Evolutionary conservation across 2,888 invertebrate species (phyloP), one percentile per base, ranked within the genome.

Genomic region (Troilus luridus): DNA sequence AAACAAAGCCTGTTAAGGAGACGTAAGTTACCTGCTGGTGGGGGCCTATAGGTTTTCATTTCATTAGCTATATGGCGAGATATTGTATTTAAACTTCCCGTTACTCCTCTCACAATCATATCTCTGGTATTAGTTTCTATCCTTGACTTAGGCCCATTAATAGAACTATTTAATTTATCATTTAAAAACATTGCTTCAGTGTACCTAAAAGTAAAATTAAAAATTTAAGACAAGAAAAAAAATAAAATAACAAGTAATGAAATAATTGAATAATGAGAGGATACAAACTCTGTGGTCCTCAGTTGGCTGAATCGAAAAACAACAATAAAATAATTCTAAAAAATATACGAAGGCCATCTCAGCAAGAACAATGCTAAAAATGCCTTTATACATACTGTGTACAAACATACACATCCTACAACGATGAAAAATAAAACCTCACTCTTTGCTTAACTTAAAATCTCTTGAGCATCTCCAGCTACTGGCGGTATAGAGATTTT

Each of bases 121-220:
- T 88, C 91, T 24, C 91, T 88, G 10, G 91, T 92, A 27, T 88
- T 88, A 17, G 64, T 72, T 85, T 91, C 81, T 21, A 91, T 58
- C n/a, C 88, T 59, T 21, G 89, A 67, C 56, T 91, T 91, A 24
- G 88, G 85, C 6, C 85, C 81, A 10, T 56, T 81, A 19, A 72
- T 54, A 10, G 85, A 54, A 59, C 91, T 90, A 24, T 88, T 60
- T 94, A 94, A 91, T 94, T 93, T 91, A 93, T 94, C 94, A 93
- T 95, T 93, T 93, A 93, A 92, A 94, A 95, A 93, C 93, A 95
- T 92, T 92, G 94, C 93, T 94, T 95, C 93, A 93, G 94, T 93
- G 94, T 93, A 92, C 88, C 93, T 93, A 91, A n/a, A 91, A 91
- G 41, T 77, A 27, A 41, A 11, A 6, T 1, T 6, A 67, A 24